phyloP scores from a whole-genome alignment of 1,140 invertebrate species.

The Tetramorium parvispinum region DNA sequence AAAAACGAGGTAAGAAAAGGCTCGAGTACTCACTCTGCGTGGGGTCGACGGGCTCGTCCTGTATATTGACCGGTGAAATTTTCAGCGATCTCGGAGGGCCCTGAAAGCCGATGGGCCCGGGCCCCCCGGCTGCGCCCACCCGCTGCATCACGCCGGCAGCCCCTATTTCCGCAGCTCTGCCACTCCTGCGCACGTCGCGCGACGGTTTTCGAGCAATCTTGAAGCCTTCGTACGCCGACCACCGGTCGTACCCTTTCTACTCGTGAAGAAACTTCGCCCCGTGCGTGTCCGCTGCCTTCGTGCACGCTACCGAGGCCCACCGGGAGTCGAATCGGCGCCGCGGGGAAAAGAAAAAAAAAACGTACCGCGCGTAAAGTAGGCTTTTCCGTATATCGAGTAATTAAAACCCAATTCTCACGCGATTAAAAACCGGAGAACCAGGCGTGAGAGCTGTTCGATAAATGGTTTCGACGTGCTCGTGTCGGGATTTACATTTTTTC shows the following conservation, averaged over 20 bases:
- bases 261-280: constrained; percentile 27
- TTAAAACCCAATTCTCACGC: neutral
- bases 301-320: neutral
- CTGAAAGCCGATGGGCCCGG: constrained; percentile 83
- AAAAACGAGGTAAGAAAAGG: neutral
- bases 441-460: neutral
- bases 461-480: neutral
- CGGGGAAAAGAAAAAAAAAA: neutral
- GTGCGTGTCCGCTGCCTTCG: neutral
- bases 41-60: constrained; percentile 85
- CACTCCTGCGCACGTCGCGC: constrained; percentile 75
- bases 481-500: neutral
- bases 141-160: constrained; percentile 81
- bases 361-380: too few species aligned
- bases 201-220: constrained; percentile 79
- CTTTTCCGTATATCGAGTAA: neutral
- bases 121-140: constrained; percentile 80
- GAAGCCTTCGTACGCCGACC: constrained; percentile 71
- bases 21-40: constrained; percentile 86
- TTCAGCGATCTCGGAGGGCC: constrained; percentile 86
- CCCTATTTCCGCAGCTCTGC: constrained; percentile 78
- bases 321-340: neutral
- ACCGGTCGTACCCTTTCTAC: constrained; percentile 66
- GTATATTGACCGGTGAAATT: constrained; percentile 87
- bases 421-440: neutral